Conservation (phyloP, 2,113 vertebrate species). For the Charadrius vociferus region DNA sequence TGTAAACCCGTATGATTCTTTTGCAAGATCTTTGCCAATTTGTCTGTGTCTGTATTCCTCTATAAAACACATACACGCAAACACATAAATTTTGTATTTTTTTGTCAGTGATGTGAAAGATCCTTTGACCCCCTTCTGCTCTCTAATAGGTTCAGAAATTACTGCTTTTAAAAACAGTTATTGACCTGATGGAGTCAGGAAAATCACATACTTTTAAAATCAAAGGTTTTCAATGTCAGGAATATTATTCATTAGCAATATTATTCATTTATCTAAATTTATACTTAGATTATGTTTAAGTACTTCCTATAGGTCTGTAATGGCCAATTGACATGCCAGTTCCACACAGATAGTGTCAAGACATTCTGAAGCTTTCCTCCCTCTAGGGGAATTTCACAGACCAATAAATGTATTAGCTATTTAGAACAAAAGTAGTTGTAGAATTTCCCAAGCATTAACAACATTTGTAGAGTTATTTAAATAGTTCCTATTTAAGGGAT, state of each 20-base stretch:
- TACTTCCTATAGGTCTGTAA: slow-evolving; percentile 26
- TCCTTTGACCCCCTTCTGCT: background rate
- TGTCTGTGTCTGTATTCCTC: background rate
- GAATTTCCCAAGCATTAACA: background rate
- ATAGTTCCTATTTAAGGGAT: background rate
- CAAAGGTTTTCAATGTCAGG: background rate
- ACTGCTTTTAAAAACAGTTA: background rate
- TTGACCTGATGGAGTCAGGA: background rate
- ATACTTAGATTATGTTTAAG: background rate
- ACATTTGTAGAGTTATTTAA: background rate
- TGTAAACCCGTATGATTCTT: background rate
- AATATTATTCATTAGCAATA: slow-evolving; percentile 5
- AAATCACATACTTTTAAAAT: background rate
- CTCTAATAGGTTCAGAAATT: background rate
- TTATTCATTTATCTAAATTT: slow-evolving; percentile 32
- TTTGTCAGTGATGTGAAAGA: background rate
- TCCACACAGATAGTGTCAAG: background rate
- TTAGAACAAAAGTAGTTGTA: background rate
- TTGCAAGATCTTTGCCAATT: background rate
- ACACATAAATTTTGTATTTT: background rate
- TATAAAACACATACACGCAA: background rate
- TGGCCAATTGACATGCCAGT: background rate
- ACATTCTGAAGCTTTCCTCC: background rate
- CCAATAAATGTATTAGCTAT: background rate
- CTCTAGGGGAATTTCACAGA: background rate